Percentiles rank a stretch among this genome's conserved stretches.
phyloP scores from a whole-genome alignment of 2,113 vertebrate species.

The Neomonachus schauinslandi region DNA sequence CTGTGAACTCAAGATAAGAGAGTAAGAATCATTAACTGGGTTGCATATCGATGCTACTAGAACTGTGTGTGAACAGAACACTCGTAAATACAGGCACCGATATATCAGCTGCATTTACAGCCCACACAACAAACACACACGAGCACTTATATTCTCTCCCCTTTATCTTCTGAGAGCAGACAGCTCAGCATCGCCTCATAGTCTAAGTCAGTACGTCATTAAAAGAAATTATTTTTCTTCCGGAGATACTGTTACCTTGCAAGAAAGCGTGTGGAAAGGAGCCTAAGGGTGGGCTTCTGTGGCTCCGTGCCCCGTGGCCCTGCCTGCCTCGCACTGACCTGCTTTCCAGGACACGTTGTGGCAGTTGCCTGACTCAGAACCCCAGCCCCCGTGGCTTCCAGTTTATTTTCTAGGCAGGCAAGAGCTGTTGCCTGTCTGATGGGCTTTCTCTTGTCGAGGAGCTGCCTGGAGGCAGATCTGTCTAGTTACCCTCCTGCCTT shows the following conservation, averaged over 20 bases:
- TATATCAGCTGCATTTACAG: not conserved
- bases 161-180: constrained; percentile 13
- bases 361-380: constrained; percentile 67
- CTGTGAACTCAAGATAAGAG: not conserved
- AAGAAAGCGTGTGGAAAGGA: constrained; percentile 74
- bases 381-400: constrained; percentile 66
- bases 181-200: not conserved
- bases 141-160: not conserved
- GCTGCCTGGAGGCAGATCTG: constrained; percentile 84
- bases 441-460: constrained; percentile 78
- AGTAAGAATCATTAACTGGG: not conserved
- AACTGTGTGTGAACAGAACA: not conserved
- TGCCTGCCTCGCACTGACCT: constrained; percentile 71
- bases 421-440: constrained; percentile 76
- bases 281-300: constrained; percentile 33
- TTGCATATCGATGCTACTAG: not conserved
- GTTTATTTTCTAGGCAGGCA: constrained; percentile 79
- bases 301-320: constrained; percentile 64
- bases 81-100: not conserved
- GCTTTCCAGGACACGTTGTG: constrained; percentile 63
- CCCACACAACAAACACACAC: not conserved
- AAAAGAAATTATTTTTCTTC: constrained; percentile 78
- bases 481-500: constrained; percentile 85
- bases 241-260: constrained; percentile 74
- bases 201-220: constrained; percentile 56